A percentile compares a stretch with the other conserved stretches of the same genome.
phyloP scores from a whole-genome alignment of 2,797 vertebrate genomes.

The Chanos chanos region DNA sequence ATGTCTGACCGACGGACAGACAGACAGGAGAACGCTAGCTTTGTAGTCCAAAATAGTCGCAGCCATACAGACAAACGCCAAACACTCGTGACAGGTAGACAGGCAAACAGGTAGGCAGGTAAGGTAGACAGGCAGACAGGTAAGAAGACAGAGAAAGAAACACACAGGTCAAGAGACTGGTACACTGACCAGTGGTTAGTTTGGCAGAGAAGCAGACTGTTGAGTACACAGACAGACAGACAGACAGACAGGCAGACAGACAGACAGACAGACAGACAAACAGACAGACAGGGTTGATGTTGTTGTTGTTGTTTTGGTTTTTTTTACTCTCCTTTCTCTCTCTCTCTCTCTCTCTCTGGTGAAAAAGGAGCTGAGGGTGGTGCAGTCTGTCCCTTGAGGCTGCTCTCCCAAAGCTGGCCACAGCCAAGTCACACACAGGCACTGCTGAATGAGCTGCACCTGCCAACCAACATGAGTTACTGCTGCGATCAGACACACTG shows the following conservation, averaged over 20 bases:
- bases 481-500: conserved; percentile 49
- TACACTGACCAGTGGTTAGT: too few relatives aligned
- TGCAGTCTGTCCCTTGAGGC: conserved; percentile 58
- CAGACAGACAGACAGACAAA: conserved; percentile 34
- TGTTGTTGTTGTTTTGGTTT: conserved; percentile 25
- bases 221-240: too few relatives aligned
- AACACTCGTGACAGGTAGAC: too few relatives aligned
- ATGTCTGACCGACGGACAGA: too few relatives aligned
- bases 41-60: too few relatives aligned
- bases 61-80: too few relatives aligned
- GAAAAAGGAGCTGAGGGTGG: conserved; percentile 58
- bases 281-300: conserved; percentile 13
- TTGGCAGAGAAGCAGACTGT: too few relatives aligned
- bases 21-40: too few relatives aligned
- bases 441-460: conserved; percentile 67
- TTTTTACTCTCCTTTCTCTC: conserved; percentile 18
- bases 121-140: too few relatives aligned
- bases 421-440: conserved; percentile 62
- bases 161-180: too few relatives aligned
- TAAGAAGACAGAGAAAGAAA: too few relatives aligned
- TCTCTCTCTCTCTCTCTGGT: conserved; percentile 13
- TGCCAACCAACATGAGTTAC: conserved; percentile 67
- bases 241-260: conserved; percentile 25
- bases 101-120: too few relatives aligned
- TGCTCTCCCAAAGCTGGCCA: conserved; percentile 47